Evolutionary conservation across 2,888 invertebrate genomes (phyloP), one percentile per base, ranked within the genome.

Genomic region (Tinea pellionella): DNA sequence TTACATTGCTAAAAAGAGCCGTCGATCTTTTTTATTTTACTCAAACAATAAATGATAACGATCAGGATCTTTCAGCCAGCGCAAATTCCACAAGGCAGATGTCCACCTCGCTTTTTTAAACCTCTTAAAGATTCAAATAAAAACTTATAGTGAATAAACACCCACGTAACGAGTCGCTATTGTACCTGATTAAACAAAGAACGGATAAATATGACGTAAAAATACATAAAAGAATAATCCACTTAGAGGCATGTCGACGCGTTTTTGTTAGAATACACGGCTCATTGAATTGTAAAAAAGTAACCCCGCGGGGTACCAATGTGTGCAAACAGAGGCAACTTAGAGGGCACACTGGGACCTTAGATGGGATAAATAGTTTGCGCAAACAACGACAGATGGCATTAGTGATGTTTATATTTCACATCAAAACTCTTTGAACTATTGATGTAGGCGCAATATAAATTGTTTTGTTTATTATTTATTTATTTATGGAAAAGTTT

Each of bases 231-330:
- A 73, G 71, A 66, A 72, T 87, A 86, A 87, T 87, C 87, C 83
- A 87, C 87, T 87, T 87, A 87, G 74, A 74, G 80, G 83, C 76
- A 80, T 84, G 83, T 82, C 75, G 76, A 69, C 66, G 75, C 72
- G n/a, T 75, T 79, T 79, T 82, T 80, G 78, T 78, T 76, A 77
- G 76, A 78, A 78, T 77, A 78, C 67, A 74, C 70, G 77, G 78
- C 76, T 83, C 83, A 82, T 83, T 86, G 82, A 76, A 69, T 81
- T 71, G 76, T 80, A 75, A 86, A 59, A 84, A 75, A 83, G 73
- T 71, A 72, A 66, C 82, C 68, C 85, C 71, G 78, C 83, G 81
- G 87, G 85, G 77, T 64, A 74, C 74, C 71, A 64, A 63, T 78
- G 80, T 77, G 80, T 77, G 81, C 77, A 79, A 80, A 84, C 77